Conservation (phyloP, 2,113 vertebrate species). For the Mobula birostris region DNA sequence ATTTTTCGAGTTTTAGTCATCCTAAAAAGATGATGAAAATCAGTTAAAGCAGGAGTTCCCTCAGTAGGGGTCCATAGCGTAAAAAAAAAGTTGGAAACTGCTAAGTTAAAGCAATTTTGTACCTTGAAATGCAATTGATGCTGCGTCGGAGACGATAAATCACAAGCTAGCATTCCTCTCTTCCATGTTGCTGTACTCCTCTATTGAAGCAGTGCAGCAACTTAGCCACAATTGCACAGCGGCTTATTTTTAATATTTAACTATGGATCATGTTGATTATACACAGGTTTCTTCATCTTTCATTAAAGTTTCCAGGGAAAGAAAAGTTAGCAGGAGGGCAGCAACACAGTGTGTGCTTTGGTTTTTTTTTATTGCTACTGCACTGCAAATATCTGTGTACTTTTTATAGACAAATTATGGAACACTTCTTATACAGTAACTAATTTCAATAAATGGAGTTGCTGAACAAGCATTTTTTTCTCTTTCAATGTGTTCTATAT, state of each 20-base stretch:
- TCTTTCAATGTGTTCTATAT: background rate
- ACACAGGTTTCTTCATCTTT: background rate
- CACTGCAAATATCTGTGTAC: background rate
- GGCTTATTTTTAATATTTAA: no score
- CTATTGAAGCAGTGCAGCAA: no score
- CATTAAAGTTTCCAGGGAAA: background rate
- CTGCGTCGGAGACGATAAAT: background rate
- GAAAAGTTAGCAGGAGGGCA: background rate
- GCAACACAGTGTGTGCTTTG: background rate
- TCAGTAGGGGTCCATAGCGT: no score
- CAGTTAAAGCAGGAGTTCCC: background rate
- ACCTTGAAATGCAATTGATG: background rate
- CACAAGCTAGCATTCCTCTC: background rate
- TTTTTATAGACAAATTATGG: no score
- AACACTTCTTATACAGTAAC: background rate
- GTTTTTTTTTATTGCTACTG: background rate
- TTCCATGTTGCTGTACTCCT: no score
- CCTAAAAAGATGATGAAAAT: background rate
- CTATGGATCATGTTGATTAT: no score
- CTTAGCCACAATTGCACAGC: no score
- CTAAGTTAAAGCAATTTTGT: background rate
- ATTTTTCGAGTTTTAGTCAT: background rate
- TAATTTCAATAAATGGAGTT: background rate
- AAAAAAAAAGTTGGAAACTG: no score
- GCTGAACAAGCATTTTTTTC: background rate